Conservation (phyloP, 2,113 vertebrate species). For the Excalfactoria chinensis region DNA sequence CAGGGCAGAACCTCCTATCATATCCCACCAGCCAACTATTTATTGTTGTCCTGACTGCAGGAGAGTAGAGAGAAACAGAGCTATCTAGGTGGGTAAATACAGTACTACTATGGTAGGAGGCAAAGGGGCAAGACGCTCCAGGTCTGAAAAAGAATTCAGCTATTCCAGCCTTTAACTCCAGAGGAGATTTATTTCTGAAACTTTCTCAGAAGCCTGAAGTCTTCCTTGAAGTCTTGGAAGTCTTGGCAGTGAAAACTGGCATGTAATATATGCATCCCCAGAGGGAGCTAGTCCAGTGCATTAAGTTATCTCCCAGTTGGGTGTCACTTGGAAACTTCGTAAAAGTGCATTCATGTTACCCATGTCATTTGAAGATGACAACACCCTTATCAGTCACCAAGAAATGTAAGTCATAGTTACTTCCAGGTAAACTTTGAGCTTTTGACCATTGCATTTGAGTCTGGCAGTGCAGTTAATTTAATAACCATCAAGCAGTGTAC, state of each 20-base stretch:
- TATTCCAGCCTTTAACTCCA: neutral
- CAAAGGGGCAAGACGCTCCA: neutral
- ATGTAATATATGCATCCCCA: neutral
- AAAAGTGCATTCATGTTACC: neutral
- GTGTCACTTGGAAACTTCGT: neutral
- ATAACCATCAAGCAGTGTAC: neutral
- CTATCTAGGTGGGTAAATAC: neutral
- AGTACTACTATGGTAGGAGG: neutral
- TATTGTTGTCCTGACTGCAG: neutral
- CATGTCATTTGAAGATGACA: neutral
- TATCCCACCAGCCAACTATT: neutral
- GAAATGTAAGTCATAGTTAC: neutral
- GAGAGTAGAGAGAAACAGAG: neutral
- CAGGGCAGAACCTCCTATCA: neutral
- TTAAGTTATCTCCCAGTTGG: neutral
- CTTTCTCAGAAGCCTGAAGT: neutral
- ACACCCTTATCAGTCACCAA: neutral
- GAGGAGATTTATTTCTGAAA: neutral
- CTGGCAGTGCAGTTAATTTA: neutral
- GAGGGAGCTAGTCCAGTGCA: rapidly evolving
- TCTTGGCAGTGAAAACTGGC: neutral
- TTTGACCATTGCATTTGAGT: neutral
- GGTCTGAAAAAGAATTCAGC: neutral
- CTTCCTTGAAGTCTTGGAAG: neutral
- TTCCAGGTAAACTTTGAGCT: neutral